A percentile compares a stretch with the other conserved stretches of the same genome.
Evolutionary conservation across 2,797 vertebrate species (phyloP).

Genomic region (Rhinophrynus dorsalis): DNA sequence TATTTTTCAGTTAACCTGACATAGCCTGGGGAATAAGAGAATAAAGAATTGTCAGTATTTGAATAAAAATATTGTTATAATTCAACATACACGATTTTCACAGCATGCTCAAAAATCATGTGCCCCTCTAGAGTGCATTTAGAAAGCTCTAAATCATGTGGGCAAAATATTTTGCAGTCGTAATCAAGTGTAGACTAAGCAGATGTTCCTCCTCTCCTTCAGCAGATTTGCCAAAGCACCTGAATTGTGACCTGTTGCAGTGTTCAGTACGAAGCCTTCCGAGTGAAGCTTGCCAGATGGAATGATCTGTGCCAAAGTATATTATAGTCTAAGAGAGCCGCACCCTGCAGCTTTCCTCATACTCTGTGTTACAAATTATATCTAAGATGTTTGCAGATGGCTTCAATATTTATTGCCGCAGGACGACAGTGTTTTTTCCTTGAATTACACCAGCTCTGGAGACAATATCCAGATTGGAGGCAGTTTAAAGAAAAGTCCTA

Average conservation of each 20-base stretch:
- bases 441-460: too few relatives aligned
- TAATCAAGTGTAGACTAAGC: conserved; percentile 4
- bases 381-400: conserved; percentile 36
- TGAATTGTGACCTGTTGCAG: conserved; percentile 39
- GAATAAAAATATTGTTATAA: conserved; percentile 28
- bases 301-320: conserved; percentile 28
- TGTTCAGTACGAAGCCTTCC: neutral
- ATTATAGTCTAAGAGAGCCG: conserved; percentile 25
- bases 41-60: conserved; percentile 28
- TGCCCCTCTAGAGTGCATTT: conserved; percentile 18
- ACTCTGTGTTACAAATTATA: conserved; percentile 5
- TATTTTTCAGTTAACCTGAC: conserved; percentile 37
- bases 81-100: neutral
- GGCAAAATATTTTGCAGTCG: conserved; percentile 19
- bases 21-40: conserved; percentile 21
- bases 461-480: too few relatives aligned
- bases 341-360: conserved; percentile 43
- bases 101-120: neutral
- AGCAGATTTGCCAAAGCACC: conserved; percentile 28
- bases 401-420: conserved; percentile 30
- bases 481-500: too few relatives aligned
- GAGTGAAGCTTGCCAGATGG: conserved; percentile 29
- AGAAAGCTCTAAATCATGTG: conserved; percentile 23
- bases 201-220: conserved; percentile 14
- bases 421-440: conserved; percentile 28